Base-by-base conservation (phyloP, 2,888 invertebrate genomes). In the Synanthedon andrenaeformis region DNA sequence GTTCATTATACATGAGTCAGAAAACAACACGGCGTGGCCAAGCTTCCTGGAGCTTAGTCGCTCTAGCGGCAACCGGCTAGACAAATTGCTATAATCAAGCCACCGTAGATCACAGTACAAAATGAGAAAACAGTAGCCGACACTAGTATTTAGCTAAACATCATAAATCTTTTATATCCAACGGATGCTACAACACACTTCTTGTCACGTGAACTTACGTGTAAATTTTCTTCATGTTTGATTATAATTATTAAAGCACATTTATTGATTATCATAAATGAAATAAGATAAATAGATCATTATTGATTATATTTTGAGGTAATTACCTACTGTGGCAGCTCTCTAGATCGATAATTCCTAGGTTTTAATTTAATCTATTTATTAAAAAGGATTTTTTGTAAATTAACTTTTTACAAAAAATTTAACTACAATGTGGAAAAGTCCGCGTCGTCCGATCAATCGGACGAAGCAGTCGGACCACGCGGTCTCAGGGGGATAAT, bases 71-170 rank as follows among this genome's bases (percentile, higher is more conserved):
- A 64, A 64, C 64, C 65, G 60, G 62, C 58, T 61, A 65, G 67
- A 75, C 70, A 78, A 78, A 78, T 79, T 72, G 67, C 67, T 62
- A 72, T 67, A 73, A 78, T 79, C 70, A 74, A 67, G 64, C 60
- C 62, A 56, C 28, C 35, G 51, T 51, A 13, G 23, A 45, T 14
- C 45, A 14, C 45, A 45, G 45, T 14, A 45, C 45, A 14, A 14
- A 13, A n/a, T 45, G 14, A 12, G 45, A 6, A 45, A 45, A 14
- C 45, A 45, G 45, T 45, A 45, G 45, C 45, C 13, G 14, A 45
- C 14, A 6, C 35, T 35, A 35, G 35, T 10, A 35, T 35, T 35
- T 35, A 35, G 10, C 10, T 35, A 10, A 35, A 35, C 35, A 35
- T 35, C 35, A 35, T 35, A 35, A 35, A 35, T 35, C 35, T 35